Evolutionary conservation across 2,797 vertebrate species (phyloP).

Genomic region (Karalla daura): DNA sequence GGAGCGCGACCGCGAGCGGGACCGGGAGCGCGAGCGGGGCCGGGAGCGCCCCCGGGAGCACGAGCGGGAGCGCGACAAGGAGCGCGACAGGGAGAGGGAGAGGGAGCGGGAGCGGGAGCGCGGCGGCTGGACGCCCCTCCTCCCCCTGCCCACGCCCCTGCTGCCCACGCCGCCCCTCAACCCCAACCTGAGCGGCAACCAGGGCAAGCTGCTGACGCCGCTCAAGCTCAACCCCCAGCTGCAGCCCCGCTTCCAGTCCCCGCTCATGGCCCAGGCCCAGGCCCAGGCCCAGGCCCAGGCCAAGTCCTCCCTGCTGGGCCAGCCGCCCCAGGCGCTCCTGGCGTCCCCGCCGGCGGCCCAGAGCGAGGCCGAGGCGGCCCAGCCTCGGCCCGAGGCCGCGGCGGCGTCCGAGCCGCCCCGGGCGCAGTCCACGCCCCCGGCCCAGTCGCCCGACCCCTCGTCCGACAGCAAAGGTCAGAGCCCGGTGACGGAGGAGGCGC

Average conservation of each 20-base stretch:
- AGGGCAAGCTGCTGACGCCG: slow-evolving; percentile 70
- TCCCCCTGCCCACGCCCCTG: slow-evolving; percentile 81
- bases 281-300: slow-evolving; percentile 60
- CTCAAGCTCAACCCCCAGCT: slow-evolving; percentile 74
- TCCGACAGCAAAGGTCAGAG: slow-evolving; percentile 49
- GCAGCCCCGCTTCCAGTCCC: slow-evolving; percentile 70
- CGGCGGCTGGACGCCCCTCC: slow-evolving; percentile 79
- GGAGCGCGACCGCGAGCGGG: slow-evolving; percentile 84
- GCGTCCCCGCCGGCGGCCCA: slow-evolving; percentile 58
- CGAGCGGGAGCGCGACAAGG: slow-evolving; percentile 73
- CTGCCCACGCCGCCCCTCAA: slow-evolving; percentile 78
- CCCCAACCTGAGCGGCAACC: slow-evolving; percentile 72
- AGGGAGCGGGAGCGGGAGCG: slow-evolving; percentile 77
- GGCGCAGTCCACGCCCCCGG: slow-evolving; percentile 28
- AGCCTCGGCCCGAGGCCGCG: slow-evolving; percentile 45
- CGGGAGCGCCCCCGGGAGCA: slow-evolving; percentile 74
- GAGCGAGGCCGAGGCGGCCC: slow-evolving; percentile 35
- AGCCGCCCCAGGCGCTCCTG: slow-evolving; percentile 43
- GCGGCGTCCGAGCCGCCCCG: slow-evolving; percentile 42
- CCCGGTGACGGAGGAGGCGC: slow-evolving; percentile 31
- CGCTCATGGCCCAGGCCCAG: slow-evolving; percentile 64
- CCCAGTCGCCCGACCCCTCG: slow-evolving; percentile 34
- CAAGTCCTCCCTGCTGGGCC: slow-evolving; percentile 57
- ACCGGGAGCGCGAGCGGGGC: slow-evolving; percentile 69
- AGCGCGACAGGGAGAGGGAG: slow-evolving; percentile 79